Evolutionary conservation across 64 coral and sea anemone species (phyloP).

Genomic region (Hydrozoanthus tunicans): DNA sequence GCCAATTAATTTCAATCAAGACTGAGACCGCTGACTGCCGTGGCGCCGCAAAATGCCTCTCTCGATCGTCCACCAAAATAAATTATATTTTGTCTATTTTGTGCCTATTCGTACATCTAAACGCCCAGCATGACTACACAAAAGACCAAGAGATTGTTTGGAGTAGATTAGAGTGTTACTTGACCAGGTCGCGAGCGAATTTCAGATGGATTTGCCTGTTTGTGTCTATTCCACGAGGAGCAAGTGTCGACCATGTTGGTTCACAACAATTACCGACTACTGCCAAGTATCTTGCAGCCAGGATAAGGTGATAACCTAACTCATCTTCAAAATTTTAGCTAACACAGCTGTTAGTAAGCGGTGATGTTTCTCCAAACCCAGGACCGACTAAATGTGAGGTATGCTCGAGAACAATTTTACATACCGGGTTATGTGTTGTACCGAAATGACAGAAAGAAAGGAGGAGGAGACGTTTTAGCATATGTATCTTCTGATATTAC

Average conservation of each 20-base stretch:
- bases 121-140: background rate
- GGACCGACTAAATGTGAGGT: no score
- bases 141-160: background rate
- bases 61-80: background rate
- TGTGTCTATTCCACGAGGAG: background rate
- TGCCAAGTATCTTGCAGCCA: background rate
- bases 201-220: background rate
- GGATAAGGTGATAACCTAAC: constrained; percentile 23
- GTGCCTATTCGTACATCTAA: constrained; percentile 18
- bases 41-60: background rate
- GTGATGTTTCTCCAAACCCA: background rate
- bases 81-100: background rate
- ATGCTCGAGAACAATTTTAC: background rate
- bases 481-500: constrained; percentile 10
- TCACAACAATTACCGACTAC: background rate
- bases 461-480: constrained; percentile 35
- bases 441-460: constrained; percentile 52
- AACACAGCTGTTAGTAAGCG: constrained; percentile 15
- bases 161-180: background rate
- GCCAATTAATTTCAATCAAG: no score
- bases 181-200: background rate
- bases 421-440: constrained; percentile 10
- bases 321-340: constrained; percentile 37
- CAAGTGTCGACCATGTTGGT: background rate
- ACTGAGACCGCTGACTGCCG: background rate